A percentile compares a stretch with the other conserved stretches of the same genome.
Conservation (phyloP, 2,888 invertebrate genomes). For the Apeira syringaria region DNA sequence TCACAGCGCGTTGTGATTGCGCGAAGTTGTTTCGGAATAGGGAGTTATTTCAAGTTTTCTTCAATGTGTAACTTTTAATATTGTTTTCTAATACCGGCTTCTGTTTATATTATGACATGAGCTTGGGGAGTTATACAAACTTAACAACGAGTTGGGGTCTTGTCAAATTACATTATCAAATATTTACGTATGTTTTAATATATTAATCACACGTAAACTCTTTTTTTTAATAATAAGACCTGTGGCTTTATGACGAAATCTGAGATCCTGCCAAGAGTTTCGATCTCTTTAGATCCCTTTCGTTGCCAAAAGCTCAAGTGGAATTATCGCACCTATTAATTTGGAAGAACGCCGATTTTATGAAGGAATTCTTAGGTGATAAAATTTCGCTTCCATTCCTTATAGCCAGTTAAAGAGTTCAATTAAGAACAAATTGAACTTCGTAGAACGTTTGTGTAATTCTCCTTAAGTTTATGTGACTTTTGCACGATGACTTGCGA, state of each 20-base stretch:
- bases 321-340: slow-evolving; percentile 42
- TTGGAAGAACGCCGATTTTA: slow-evolving; percentile 39
- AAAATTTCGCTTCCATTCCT: slow-evolving; percentile 39
- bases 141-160: slow-evolving; percentile 3
- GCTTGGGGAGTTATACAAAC: slow-evolving; percentile 14
- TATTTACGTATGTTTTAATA: background rate
- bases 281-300: slow-evolving; percentile 22
- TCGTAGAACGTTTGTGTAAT: slow-evolving; percentile 24
- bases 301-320: slow-evolving; percentile 31
- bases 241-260: background rate
- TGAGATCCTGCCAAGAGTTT: slow-evolving; percentile 14
- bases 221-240: too few species aligned
- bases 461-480: slow-evolving; percentile 25
- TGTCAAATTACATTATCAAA: background rate
- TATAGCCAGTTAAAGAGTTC: slow-evolving; percentile 38
- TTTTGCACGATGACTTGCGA: slow-evolving; percentile 24
- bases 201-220: background rate
- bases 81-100: slow-evolving; percentile 25
- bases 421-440: slow-evolving; percentile 35
- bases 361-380: slow-evolving; percentile 41
- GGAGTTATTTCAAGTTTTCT: slow-evolving; percentile 21
- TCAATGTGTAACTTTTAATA: slow-evolving; percentile 35
- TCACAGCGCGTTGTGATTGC: too few species aligned
- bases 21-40: background rate
- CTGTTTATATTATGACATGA: slow-evolving; percentile 26